phyloP scores from a whole-genome alignment of 35 echinoderm and acorn worm genomes.

The Heliocidaris tuberculata region DNA sequence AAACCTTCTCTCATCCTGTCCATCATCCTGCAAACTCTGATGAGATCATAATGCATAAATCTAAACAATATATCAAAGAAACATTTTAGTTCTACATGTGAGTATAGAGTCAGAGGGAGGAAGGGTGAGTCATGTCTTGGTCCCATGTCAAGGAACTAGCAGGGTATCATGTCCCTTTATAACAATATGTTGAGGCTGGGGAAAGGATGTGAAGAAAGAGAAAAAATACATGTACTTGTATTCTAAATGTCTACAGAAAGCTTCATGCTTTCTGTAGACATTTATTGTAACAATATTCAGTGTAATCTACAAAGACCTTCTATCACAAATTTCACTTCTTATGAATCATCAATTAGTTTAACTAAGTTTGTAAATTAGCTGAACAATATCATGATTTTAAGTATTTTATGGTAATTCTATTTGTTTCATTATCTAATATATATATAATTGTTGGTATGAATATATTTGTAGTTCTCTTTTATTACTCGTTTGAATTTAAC shows the following conservation, averaged over 20 bases:
- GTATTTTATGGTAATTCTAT: no score
- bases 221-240: not conserved
- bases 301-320: no score
- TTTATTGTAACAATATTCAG: no score
- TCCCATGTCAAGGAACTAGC: not conserved
- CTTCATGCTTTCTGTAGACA: no score
- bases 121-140: slow-evolving; percentile 1
- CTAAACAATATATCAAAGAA: not conserved
- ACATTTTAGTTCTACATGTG: not conserved
- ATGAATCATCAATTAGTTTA: no score
- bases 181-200: not conserved
- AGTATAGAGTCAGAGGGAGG: not conserved
- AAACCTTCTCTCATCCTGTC: not conserved
- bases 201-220: not conserved
- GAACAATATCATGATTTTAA: no score
- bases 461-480: no score
- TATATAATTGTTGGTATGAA: no score
- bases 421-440: no score
- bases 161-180: not conserved
- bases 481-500: no score
- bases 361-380: no score
- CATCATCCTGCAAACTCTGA: not conserved
- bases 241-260: not conserved
- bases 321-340: no score
- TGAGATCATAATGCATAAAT: not conserved